These are phyloP conservation scores for Trachurus trachurus DNA, from an alignment of 2,797 vertebrate genomes.

Conservation along the genomic window DNA sequence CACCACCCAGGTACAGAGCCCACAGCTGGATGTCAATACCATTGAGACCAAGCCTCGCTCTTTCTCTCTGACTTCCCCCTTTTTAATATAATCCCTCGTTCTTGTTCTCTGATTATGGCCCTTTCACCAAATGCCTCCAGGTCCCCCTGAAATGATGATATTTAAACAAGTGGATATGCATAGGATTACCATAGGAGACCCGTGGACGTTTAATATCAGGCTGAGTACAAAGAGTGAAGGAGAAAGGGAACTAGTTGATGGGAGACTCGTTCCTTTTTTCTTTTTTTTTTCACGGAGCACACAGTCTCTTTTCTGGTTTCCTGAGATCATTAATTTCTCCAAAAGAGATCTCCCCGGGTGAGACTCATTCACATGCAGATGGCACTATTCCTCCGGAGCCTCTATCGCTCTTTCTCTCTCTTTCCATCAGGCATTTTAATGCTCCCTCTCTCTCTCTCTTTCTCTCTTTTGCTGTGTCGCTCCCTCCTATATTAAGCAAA, in stretches of 20 bases:
- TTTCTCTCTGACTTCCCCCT: slow-evolving; percentile 13
- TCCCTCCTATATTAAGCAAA: slow-evolving; percentile 78
- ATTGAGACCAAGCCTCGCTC: slow-evolving; percentile 24
- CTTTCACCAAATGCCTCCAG: slow-evolving; percentile 72
- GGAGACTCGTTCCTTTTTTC: slow-evolving; percentile 51
- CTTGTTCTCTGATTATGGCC: slow-evolving; percentile 80
- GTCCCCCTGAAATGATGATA: slow-evolving; percentile 75
- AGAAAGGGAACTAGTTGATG: slow-evolving; percentile 73
- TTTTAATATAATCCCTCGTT: slow-evolving; percentile 73
- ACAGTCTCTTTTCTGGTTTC: slow-evolving; percentile 81
- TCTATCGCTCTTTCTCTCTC: slow-evolving; percentile 75
- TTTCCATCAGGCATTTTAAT: slow-evolving; percentile 74
- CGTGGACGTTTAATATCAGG: slow-evolving; percentile 80
- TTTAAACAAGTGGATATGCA: slow-evolving; percentile 78
- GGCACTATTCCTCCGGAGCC: slow-evolving; percentile 78
- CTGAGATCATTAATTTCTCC: slow-evolving; percentile 88
- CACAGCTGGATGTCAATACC: slow-evolving; percentile 37
- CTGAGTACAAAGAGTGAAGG: slow-evolving; percentile 79
- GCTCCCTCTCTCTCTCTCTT: slow-evolving; percentile 64
- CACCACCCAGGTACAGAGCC: slow-evolving; percentile 52
- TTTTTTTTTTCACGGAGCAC: slow-evolving; percentile 69
- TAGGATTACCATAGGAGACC: slow-evolving; percentile 71
- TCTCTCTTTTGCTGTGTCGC: slow-evolving; percentile 66
- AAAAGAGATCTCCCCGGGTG: slow-evolving; percentile 86
- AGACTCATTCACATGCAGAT: slow-evolving; percentile 88